Percentiles rank a stretch among this genome's conserved stretches.
Conservation (phyloP, 2,113 vertebrate species). For the Nesogale talazaci region DNA sequence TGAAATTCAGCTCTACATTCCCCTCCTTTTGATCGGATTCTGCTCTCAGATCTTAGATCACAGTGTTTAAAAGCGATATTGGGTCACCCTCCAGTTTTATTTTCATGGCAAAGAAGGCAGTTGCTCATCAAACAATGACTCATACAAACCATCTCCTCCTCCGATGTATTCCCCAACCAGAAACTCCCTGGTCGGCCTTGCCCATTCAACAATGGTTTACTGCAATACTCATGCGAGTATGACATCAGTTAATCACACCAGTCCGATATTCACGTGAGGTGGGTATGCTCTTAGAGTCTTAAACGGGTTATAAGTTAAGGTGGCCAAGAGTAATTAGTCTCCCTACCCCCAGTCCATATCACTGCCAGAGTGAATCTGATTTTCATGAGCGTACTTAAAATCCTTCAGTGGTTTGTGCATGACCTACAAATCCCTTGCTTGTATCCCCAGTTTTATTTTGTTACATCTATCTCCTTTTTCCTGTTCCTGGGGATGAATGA, state of each 20-base stretch:
- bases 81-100: not conserved
- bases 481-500: not conserved
- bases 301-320: not conserved
- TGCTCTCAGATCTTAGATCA: not conserved
- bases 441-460: not conserved
- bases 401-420: not conserved
- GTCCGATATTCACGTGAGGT: not conserved
- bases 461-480: not conserved
- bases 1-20: not conserved
- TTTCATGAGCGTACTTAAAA: constrained; percentile 23
- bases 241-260: not conserved
- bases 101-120: not conserved
- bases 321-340: not conserved
- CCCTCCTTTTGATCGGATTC: not conserved
- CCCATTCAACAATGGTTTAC: not conserved
- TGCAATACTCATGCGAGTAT: not conserved
- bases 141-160: not conserved
- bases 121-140: not conserved
- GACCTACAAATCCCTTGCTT: not conserved
- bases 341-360: not conserved
- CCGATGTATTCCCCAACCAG: not conserved
- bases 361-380: not conserved
- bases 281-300: not conserved
- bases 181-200: not conserved
- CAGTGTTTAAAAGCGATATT: not conserved